These are phyloP conservation scores for Notoglanidium macrostoma DNA, from an alignment of 2,797 vertebrate species.

Conservation along the genomic window DNA sequence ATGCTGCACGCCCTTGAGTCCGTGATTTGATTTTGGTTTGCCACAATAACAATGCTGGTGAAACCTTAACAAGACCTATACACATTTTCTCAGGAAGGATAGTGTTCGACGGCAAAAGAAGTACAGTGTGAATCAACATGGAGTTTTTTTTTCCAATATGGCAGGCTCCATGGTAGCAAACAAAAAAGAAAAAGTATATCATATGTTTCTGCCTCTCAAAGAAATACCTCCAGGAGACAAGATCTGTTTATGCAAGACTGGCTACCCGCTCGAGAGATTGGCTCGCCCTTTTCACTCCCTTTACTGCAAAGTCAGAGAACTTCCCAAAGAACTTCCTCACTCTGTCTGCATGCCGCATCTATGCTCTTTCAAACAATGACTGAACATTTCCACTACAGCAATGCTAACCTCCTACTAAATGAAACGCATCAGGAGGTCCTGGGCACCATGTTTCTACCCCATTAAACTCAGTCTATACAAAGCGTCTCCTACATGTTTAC, in stretches of 20 bases:
- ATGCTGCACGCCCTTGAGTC: background rate
- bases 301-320: background rate
- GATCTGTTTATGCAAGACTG: background rate
- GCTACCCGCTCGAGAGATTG: background rate
- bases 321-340: background rate
- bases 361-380: background rate
- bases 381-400: background rate
- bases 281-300: background rate
- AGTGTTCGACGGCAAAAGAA: background rate
- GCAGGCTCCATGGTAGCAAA: background rate
- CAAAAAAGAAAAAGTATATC: background rate
- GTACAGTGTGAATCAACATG: background rate
- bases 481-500: background rate
- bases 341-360: background rate
- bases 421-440: background rate
- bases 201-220: background rate
- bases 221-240: background rate
- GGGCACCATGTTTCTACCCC: background rate
- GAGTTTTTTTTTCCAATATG: background rate
- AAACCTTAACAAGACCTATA: background rate
- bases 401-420: background rate
- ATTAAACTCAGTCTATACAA: slow-evolving; percentile 1
- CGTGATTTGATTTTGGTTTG: background rate
- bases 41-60: background rate
- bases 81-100: background rate